Base-by-base conservation (phyloP, 2,113 vertebrate genomes). In the Lepidiolamprologus cunningtoni region DNA sequence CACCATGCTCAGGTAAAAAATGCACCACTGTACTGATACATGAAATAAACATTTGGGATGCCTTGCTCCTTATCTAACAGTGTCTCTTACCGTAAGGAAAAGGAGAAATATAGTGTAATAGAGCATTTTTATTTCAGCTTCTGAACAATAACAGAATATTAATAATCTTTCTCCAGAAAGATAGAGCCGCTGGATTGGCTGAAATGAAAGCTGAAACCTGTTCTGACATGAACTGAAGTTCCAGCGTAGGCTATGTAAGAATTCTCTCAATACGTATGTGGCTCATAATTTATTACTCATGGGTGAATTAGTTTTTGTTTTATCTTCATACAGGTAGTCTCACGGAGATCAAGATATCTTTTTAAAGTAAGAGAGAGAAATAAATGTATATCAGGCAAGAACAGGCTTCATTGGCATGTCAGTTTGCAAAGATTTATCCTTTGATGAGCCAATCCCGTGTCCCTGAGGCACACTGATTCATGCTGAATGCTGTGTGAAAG, bases 1-100 rank as follows among this genome's bases (percentile, higher is more conserved):
- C 89, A 81, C 58, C 78, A 52, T 45, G 54, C 71, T 86, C 87
- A 93, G 88, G 89, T 91, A 79, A 94, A 88, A 87, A 92, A 93
- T 93, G 90, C 33, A 35, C 35, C 13, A 83, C 87, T 94, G 86
- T 93, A 89, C 91, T 13, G 61, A 91, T 92, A 91, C 93, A 80
- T 92, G 93, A 92, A 90, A 86, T 68, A 78, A 78, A 86, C 89
- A 82, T 85, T 88, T 63, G 53, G 23, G 82, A 84, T 61, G 58
- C 66, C 78, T 71, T 79, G 86, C 80, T 57, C 57, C 81, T 35
- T 45, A 81, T 76, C 68, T 78, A 50, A 40, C 83, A 16, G 57
- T 40, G 55, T 33, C 35, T 78, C 42, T 52, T 58, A 55, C 11
- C 9, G 3, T 12, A 23, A 54, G 10, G 4, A 85, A 40, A 81